Percentiles rank a stretch among this genome's conserved stretches.
Evolutionary conservation across 2,797 vertebrate species (phyloP).

Genomic region (Rhinatrema bivittatum): DNA sequence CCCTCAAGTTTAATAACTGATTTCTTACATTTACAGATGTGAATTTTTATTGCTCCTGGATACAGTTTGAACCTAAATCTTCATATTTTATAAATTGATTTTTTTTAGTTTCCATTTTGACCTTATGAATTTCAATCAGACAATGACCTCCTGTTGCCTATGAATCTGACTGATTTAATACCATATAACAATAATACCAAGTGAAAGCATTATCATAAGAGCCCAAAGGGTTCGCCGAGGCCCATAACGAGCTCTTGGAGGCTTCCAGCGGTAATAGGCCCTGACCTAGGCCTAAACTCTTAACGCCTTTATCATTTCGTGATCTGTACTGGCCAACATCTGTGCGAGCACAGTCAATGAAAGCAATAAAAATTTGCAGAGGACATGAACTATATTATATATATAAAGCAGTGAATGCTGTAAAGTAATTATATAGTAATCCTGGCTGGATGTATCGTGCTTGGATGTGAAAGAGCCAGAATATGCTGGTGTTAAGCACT

Average conservation of each 20-base stretch:
- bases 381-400: constrained; percentile 10
- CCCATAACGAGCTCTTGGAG: constrained; percentile 55
- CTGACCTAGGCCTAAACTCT: constrained; percentile 50
- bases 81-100: constrained; percentile 78
- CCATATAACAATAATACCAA: constrained; percentile 63
- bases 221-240: constrained; percentile 57
- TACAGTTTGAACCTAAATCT: constrained; percentile 73
- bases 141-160: constrained; percentile 66
- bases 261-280: constrained; percentile 55
- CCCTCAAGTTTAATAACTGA: constrained; percentile 68
- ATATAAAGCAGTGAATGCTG: constrained; percentile 20
- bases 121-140: constrained; percentile 78
- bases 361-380: constrained; percentile 19
- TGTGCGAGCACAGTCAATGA: constrained; percentile 6
- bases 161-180: constrained; percentile 73
- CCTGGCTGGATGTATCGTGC: constrained; percentile 30
- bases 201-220: constrained; percentile 60
- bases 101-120: constrained; percentile 78
- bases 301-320: constrained; percentile 35
- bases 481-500: no score
- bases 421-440: constrained; percentile 10
- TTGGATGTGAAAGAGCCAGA: constrained; percentile 25
- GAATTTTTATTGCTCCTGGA: constrained; percentile 67
- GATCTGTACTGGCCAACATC: constrained; percentile 22
- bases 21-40: constrained; percentile 72